Evolutionary conservation across 2,113 vertebrate genomes (phyloP).

Genomic region (Callionymus lyra): DNA sequence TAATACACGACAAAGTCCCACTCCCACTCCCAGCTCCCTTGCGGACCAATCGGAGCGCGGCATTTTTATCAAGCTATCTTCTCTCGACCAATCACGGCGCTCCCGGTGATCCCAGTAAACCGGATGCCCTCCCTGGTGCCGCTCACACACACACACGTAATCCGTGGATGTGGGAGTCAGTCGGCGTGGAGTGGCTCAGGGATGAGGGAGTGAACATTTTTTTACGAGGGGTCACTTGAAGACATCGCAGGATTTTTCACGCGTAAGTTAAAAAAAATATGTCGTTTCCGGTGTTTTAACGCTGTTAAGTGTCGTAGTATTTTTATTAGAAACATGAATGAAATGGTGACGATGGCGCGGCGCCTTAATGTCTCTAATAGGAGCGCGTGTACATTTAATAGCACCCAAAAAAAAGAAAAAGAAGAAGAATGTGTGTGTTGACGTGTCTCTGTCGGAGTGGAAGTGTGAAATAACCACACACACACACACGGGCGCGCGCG

Average conservation of each 20-base stretch:
- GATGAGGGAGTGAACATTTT: conserved; percentile 31
- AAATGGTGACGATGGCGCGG: no score
- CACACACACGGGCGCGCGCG: no score
- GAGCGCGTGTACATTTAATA: no score
- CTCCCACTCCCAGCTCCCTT: neutral
- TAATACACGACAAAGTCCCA: conserved; percentile 36
- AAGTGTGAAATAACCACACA: no score
- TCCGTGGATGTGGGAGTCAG: conserved; percentile 33
- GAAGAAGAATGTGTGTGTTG: no score
- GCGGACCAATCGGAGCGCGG: conserved; percentile 41
- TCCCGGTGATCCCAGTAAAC: conserved; percentile 45
- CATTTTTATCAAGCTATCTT: conserved; percentile 51
- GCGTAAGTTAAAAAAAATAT: conserved; percentile 1
- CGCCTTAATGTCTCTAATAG: no score
- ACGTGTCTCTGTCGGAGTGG: no score
- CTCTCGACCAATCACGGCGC: conserved; percentile 50
- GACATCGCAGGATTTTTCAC: conserved; percentile 2
- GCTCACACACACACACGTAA: conserved; percentile 46
- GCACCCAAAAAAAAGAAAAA: no score
- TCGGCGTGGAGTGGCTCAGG: conserved; percentile 33
- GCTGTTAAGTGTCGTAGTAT: no score
- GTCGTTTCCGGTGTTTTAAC: neutral
- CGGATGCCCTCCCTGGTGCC: conserved; percentile 41
- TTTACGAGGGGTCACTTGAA: conserved; percentile 12
- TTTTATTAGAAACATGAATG: no score